phyloP scores from a whole-genome alignment of 2,888 invertebrate genomes.

The Brachycybe producta region DNA sequence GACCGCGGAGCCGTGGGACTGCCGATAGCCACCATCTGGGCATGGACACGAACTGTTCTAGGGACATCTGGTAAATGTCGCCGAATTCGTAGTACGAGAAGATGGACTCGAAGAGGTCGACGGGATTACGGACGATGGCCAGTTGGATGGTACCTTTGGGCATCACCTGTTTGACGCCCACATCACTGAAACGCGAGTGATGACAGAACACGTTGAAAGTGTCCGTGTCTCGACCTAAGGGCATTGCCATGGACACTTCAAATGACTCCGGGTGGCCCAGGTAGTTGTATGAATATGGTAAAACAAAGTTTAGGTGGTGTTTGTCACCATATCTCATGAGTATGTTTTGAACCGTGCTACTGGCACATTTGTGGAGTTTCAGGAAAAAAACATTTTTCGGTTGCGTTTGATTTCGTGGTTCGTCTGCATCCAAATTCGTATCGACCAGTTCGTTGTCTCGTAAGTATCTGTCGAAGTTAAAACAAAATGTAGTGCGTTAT shows the following conservation, averaged over 20 bases:
- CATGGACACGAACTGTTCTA: constrained; percentile 4
- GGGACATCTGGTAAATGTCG: constrained; percentile 6
- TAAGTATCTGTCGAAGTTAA: no score
- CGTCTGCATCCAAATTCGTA: no score
- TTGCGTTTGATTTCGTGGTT: neutral
- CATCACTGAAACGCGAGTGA: constrained; percentile 22
- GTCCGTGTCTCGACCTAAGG: constrained; percentile 19
- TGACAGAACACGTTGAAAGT: constrained; percentile 24
- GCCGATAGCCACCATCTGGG: neutral
- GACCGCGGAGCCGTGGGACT: constrained; percentile 11
- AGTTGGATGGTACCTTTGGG: constrained; percentile 24
- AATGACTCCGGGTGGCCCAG: constrained; percentile 26
- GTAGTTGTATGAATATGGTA: constrained; percentile 26
- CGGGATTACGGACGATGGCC: constrained; percentile 27
- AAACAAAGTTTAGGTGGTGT: constrained; percentile 25
- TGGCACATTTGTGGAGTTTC: constrained; percentile 30
- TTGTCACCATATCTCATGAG: constrained; percentile 26
- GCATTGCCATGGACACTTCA: constrained; percentile 22
- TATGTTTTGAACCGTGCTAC: constrained; percentile 29
- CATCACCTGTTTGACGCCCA: constrained; percentile 22
- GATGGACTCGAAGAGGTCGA: constrained; percentile 27
- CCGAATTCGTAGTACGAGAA: constrained; percentile 22
- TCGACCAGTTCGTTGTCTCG: no score
- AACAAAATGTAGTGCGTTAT: no score
- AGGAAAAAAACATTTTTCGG: constrained; percentile 27